Evolutionary conservation across 1,140 invertebrate species (phyloP), one percentile per base, ranked within the genome.

Genomic region (Leptopilina boulardi): DNA sequence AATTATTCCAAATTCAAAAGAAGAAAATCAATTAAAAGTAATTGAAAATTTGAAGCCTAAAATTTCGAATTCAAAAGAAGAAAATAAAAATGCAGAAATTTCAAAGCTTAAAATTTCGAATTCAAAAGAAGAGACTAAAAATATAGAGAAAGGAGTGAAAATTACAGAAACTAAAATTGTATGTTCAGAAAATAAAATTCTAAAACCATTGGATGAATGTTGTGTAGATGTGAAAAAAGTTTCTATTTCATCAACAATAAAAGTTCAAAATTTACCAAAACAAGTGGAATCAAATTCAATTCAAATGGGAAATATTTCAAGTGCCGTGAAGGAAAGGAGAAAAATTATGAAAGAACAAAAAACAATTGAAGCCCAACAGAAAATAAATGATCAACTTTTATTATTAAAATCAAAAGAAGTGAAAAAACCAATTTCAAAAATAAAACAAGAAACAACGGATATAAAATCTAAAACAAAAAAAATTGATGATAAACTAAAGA

Each of bases 391-490:
- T 13, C 23, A 76, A n/a, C 21, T n/a, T n/a, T n/a, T n/a, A n/a
- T n/a, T n/a, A n/a, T n/a, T 15, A 41, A 18, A 77, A 74, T 66
- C 6, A 0, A 73, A 74, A 51, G 0, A 19, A 11, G 9, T 41
- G 38, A 71, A 79, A 51, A 54, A 21, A 23, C 26, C 5, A 41
- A 30, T 3, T 42, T 13, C 38, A 41, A 47, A 77, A 26, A n/a
- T 23, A 59, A 47, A 71, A 54, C 11, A 19, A 23, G 21, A 13
- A 30, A 21, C 56, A 2, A 21, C 38, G 10, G 3, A 42, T 70
- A 15, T 6, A 8, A 74, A 38, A 10, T 3, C 30, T 6, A 66
- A 70, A 71, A 72, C 47, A 8, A 73, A 73, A 11, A 73, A 77
- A 47, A 13, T 34, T 0, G 19, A 30, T 13, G 10, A 34, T 3